These are phyloP conservation scores for Hydrophis major DNA, from an alignment of 2,797 vertebrate genomes.

Conservation along the genomic window DNA sequence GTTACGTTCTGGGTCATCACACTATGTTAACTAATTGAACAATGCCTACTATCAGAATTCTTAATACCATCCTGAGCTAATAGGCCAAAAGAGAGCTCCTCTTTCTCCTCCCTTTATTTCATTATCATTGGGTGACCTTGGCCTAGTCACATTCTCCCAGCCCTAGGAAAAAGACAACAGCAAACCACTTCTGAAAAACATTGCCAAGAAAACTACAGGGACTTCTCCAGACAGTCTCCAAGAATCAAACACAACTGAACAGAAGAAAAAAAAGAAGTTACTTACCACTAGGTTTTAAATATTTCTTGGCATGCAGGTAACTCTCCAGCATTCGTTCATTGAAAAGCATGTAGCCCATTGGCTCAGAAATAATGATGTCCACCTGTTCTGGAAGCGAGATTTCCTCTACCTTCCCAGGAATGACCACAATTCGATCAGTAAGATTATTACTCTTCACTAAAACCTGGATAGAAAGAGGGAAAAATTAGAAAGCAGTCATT, in stretches of 20 bases:
- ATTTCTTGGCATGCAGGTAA: conserved; percentile 97
- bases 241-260: neutral
- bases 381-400: conserved; percentile 91
- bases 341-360: conserved; percentile 98
- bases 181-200: neutral
- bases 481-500: neutral
- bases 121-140: neutral
- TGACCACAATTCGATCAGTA: conserved; percentile 88
- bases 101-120: fast-evolving
- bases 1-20: too few relatives aligned
- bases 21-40: neutral
- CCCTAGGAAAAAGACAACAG: neutral
- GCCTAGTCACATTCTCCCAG: neutral
- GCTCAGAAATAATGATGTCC: conserved; percentile 96
- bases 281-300: conserved; percentile 91
- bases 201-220: neutral
- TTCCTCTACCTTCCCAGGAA: conserved; percentile 95
- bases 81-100: neutral
- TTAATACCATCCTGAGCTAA: neutral
- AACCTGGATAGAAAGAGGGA: conserved; percentile 69
- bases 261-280: neutral
- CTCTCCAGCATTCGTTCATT: conserved; percentile 98
- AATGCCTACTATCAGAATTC: neutral
- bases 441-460: conserved; percentile 94
- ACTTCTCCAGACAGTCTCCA: neutral